phyloP scores from a whole-genome alignment of 2,113 vertebrate genomes.

The Misgurnus anguillicaudatus region DNA sequence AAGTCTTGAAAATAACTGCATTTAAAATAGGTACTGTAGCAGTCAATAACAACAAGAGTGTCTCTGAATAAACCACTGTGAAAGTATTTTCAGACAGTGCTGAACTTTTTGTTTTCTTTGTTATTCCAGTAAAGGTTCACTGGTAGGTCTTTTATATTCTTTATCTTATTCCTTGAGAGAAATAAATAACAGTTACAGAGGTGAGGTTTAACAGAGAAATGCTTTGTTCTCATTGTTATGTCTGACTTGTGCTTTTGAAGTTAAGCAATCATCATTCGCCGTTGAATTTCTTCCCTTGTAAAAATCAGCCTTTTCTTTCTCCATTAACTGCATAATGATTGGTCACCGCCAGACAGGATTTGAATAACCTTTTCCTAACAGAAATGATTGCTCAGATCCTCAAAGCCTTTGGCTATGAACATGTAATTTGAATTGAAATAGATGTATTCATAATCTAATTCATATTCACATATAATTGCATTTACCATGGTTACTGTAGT shows the following conservation, averaged over 20 bases:
- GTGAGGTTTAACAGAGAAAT: not conserved
- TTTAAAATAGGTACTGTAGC: not conserved
- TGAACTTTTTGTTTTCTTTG: constrained; percentile 5
- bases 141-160: not conserved
- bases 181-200: not conserved
- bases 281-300: not conserved
- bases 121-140: not conserved
- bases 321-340: not conserved
- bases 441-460: not conserved
- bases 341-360: not conserved
- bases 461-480: not conserved
- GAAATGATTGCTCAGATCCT: not conserved
- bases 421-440: not conserved
- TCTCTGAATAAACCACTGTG: not conserved
- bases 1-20: not conserved
- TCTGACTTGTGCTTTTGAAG: not conserved
- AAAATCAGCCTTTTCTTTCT: not conserved
- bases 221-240: not conserved
- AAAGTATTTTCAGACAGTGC: not conserved
- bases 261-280: not conserved
- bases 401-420: not conserved
- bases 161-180: not conserved
- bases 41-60: not conserved
- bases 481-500: not conserved
- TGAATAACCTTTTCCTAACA: constrained; percentile 6